Evolutionary conservation across 2,113 vertebrate species (phyloP).

Genomic region (Pachycephala philippinensis): DNA sequence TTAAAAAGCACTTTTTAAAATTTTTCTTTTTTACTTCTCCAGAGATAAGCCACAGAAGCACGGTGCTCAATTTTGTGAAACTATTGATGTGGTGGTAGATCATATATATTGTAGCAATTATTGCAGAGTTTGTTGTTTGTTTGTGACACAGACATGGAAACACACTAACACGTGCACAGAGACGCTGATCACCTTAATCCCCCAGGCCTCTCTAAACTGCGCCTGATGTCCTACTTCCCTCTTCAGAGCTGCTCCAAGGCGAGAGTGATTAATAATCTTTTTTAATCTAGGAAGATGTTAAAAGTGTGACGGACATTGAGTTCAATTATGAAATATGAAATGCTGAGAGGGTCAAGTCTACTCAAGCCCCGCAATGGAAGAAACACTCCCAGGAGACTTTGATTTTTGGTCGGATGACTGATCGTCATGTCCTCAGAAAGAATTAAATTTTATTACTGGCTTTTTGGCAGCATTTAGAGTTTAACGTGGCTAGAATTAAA

Average conservation of each 20-base stretch:
- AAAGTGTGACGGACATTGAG: conserved; percentile 40
- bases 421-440: conserved; percentile 41
- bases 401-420: conserved; percentile 40
- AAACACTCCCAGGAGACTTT: conserved; percentile 37
- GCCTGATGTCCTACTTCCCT: neutral
- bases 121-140: neutral
- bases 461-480: conserved; percentile 52
- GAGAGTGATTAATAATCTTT: conserved; percentile 23
- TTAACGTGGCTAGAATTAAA: conserved; percentile 50
- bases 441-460: conserved; percentile 44
- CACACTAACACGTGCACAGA: fast-evolving
- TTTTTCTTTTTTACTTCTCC: neutral
- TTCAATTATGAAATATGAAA: conserved; percentile 63
- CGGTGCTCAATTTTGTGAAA: neutral
- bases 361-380: neutral
- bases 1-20: neutral
- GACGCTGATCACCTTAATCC: neutral
- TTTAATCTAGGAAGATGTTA: conserved; percentile 42
- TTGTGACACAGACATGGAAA: neutral
- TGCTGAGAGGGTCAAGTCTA: conserved; percentile 46
- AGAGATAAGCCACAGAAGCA: neutral
- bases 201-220: neutral
- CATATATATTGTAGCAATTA: neutral
- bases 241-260: neutral
- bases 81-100: neutral